phyloP scores from a whole-genome alignment of 2,113 vertebrate species.

The Rynchops niger region DNA sequence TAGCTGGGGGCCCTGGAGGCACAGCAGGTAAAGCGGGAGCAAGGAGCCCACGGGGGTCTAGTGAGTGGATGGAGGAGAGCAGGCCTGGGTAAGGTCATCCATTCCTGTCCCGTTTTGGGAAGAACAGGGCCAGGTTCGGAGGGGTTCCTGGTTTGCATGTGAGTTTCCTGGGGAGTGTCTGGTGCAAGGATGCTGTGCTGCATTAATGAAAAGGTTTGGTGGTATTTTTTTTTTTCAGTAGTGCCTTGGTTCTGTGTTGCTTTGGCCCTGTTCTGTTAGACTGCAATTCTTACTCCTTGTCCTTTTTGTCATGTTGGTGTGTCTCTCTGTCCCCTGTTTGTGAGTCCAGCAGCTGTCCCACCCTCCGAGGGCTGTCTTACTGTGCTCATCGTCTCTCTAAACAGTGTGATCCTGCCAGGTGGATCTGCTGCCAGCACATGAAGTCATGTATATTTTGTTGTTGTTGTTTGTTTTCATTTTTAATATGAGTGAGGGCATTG shows the following conservation, averaged over 20 bases:
- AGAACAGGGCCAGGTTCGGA: rapidly evolving
- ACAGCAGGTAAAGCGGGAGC: rapidly evolving
- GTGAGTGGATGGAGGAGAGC: background rate
- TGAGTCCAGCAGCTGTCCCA: background rate
- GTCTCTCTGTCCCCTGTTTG: background rate
- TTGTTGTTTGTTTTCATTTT: background rate
- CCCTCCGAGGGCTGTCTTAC: background rate
- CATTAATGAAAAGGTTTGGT: background rate
- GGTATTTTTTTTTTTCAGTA: background rate
- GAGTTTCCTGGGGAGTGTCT: rapidly evolving
- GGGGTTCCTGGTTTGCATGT: background rate
- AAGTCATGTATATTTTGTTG: constrained; percentile 6
- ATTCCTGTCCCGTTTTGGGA: rapidly evolving
- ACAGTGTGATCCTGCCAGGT: background rate
- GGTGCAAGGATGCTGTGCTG: background rate
- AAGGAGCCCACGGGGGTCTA: rapidly evolving
- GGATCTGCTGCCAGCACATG: constrained; percentile 30
- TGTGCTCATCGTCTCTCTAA: background rate
- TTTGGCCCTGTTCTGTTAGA: background rate
- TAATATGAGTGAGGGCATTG: background rate
- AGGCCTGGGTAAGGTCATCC: background rate
- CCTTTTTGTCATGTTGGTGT: background rate
- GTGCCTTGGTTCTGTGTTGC: background rate
- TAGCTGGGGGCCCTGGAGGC: background rate
- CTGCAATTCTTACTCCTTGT: background rate